Evolutionary conservation across 92 coral and sea anemone genomes (phyloP).

Genomic region (Nematostella vectensis): DNA sequence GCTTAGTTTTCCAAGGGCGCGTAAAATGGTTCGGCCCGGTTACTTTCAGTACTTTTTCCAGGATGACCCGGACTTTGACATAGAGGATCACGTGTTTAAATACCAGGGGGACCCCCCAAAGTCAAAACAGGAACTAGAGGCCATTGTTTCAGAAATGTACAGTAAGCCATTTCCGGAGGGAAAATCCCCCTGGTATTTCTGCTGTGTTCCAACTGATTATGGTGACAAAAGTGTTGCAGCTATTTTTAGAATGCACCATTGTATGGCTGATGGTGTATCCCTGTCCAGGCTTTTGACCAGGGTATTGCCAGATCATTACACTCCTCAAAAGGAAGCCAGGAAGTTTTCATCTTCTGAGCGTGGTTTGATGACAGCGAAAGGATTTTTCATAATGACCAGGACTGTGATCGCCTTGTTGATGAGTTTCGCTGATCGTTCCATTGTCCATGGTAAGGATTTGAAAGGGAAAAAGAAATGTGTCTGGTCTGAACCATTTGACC

Average conservation of each 20-base stretch:
- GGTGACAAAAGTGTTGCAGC: slow-evolving; percentile 32
- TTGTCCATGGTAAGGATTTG: slow-evolving; percentile 67
- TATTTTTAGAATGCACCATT: slow-evolving; percentile 60
- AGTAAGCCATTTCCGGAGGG: slow-evolving; percentile 40
- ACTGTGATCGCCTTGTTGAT: slow-evolving; percentile 23
- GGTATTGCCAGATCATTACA: slow-evolving; percentile 48
- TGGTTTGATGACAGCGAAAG: slow-evolving; percentile 39
- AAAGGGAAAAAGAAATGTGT: slow-evolving; percentile 68
- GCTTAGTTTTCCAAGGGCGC: slow-evolving; percentile 42
- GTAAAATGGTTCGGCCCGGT: slow-evolving; percentile 54
- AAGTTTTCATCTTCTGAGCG: slow-evolving; percentile 43
- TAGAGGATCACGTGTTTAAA: slow-evolving; percentile 64
- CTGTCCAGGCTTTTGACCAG: slow-evolving; percentile 46
- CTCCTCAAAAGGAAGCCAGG: slow-evolving; percentile 30
- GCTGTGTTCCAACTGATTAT: slow-evolving; percentile 53
- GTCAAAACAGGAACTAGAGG: slow-evolving; percentile 66
- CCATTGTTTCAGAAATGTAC: slow-evolving; percentile 52
- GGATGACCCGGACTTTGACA: slow-evolving; percentile 51
- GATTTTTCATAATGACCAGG: slow-evolving; percentile 35
- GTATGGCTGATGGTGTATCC: slow-evolving; percentile 81
- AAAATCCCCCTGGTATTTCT: slow-evolving; percentile 68
- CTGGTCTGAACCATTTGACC: slow-evolving; percentile 63
- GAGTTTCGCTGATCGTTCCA: slow-evolving; percentile 40
- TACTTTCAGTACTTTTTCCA: slow-evolving; percentile 80
- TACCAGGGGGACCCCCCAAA: slow-evolving; percentile 60